Percentiles rank a stretch among this genome's conserved stretches.
Conservation (phyloP, 2,888 invertebrate genomes). For the Lasioglossum pauxillum region DNA sequence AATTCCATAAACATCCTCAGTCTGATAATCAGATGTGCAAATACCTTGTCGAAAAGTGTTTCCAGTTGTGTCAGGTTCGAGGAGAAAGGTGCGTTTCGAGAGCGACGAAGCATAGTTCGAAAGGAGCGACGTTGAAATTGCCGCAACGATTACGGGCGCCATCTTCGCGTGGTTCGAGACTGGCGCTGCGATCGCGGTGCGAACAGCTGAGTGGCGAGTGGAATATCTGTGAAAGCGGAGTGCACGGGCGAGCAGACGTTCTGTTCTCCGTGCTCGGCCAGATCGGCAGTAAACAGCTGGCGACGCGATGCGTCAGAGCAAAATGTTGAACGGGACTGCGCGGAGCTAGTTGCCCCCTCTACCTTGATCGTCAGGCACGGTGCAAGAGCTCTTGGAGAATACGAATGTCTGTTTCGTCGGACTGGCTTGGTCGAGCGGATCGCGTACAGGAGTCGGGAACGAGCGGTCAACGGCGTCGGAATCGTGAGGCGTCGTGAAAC, state of each 20-base stretch:
- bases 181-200: slow-evolving; percentile 35
- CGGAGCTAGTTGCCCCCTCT: slow-evolving; percentile 66
- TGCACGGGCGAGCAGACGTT: slow-evolving; percentile 65
- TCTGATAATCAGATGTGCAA: too few species aligned
- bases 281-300: slow-evolving; percentile 81
- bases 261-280: slow-evolving; percentile 71
- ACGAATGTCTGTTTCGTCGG: slow-evolving; percentile 7
- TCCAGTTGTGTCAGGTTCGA: background rate
- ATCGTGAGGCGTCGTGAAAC: background rate
- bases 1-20: too few species aligned
- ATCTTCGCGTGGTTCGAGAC: slow-evolving; percentile 24
- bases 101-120: too few species aligned
- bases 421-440: background rate
- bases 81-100: background rate
- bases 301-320: slow-evolving; percentile 79
- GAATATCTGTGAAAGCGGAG: slow-evolving; percentile 56
- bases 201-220: slow-evolving; percentile 65
- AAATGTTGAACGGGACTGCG: slow-evolving; percentile 74
- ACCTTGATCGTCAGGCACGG: slow-evolving; percentile 38
- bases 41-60: too few species aligned
- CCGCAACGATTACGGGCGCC: slow-evolving; percentile 28
- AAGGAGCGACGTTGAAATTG: slow-evolving; percentile 21
- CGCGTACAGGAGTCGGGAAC: background rate
- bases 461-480: background rate
- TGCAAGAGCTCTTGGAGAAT: slow-evolving; percentile 57